Percentiles rank a stretch among this genome's conserved stretches.
phyloP scores from a whole-genome alignment of 2,797 vertebrate genomes.

The Meriones psammophilus region DNA sequence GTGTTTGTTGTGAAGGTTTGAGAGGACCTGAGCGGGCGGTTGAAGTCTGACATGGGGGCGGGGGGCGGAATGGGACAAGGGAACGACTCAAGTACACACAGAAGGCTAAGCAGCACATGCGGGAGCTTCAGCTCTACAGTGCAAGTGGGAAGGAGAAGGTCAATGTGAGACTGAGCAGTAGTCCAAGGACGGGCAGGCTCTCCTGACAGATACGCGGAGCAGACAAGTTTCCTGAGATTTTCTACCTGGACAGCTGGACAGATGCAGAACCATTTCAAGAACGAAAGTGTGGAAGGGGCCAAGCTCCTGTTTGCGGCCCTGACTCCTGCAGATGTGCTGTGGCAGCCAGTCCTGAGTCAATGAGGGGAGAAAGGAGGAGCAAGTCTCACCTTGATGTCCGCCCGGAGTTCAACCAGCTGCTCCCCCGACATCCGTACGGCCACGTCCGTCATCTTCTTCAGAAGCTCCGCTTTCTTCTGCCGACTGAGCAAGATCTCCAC shows the following conservation, averaged over 20 bases:
- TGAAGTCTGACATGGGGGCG: background rate
- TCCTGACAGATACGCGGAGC: slow-evolving; percentile 43
- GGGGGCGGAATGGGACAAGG: background rate
- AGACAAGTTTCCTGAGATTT: slow-evolving; percentile 36
- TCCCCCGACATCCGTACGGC: slow-evolving; percentile 96
- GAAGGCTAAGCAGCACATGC: background rate
- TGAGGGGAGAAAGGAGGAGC: slow-evolving; percentile 5
- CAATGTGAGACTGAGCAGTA: slow-evolving; percentile 11
- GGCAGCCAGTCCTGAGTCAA: background rate
- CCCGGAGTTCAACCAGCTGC: slow-evolving; percentile 95
- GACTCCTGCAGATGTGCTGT: slow-evolving; percentile 61
- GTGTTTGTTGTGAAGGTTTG: slow-evolving; percentile 23
- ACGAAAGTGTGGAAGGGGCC: slow-evolving; percentile 20
- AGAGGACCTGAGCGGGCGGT: background rate
- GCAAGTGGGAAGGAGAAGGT: background rate
- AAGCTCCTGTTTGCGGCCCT: slow-evolving; percentile 20
- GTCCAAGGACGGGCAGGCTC: background rate
- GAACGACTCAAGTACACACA: background rate
- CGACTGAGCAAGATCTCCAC: slow-evolving; percentile 94
- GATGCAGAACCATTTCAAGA: slow-evolving; percentile 24
- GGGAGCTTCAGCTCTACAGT: background rate
- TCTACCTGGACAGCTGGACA: slow-evolving; percentile 22
- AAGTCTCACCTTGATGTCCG: slow-evolving; percentile 95
- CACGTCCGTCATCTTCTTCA: slow-evolving; percentile 94
- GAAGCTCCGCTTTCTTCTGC: slow-evolving; percentile 95